These are phyloP conservation scores for Lysiphlebus fabarum DNA, from an alignment of 1,140 invertebrate species.

Conservation along the genomic window DNA sequence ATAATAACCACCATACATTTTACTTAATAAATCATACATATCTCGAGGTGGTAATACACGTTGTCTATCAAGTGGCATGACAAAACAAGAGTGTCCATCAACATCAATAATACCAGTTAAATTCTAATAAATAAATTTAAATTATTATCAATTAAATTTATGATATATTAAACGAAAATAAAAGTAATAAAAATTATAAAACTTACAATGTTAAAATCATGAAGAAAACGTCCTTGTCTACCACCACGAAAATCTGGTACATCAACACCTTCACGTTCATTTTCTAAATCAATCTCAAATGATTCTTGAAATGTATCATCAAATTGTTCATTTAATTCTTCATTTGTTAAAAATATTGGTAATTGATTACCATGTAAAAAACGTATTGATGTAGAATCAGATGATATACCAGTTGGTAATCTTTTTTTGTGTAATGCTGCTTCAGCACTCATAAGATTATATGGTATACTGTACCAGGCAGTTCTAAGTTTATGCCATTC, in stretches of 20 bases:
- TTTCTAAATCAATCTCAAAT: conserved; percentile 70
- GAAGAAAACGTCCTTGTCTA: conserved; percentile 76
- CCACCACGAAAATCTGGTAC: conserved; percentile 78
- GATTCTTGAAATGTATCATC: conserved; percentile 26
- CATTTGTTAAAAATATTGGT: conserved; percentile 28
- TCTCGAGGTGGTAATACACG: conserved; percentile 73
- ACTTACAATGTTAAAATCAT: conserved; percentile 79
- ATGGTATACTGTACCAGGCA: conserved; percentile 68
- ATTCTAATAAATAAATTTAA: conserved; percentile 53
- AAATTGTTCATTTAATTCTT: conserved; percentile 36
- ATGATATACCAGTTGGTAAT: conserved; percentile 38
- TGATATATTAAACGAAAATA: background rate
- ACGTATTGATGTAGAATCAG: conserved; percentile 42
- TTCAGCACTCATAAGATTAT: conserved; percentile 48
- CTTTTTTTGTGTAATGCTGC: conserved; percentile 43
- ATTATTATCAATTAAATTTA: background rate
- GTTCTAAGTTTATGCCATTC: conserved; percentile 60
- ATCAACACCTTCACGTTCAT: conserved; percentile 70
- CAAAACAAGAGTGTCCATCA: conserved; percentile 74
- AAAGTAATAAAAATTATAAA: background rate
- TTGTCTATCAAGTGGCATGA: conserved; percentile 80
- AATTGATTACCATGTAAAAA: conserved; percentile 27
- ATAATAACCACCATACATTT: conserved; percentile 79
- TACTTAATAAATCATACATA: conserved; percentile 74
- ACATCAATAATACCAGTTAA: conserved; percentile 84